Conservation (phyloP, 2,113 vertebrate species). For the Corythaixoides concolor region DNA sequence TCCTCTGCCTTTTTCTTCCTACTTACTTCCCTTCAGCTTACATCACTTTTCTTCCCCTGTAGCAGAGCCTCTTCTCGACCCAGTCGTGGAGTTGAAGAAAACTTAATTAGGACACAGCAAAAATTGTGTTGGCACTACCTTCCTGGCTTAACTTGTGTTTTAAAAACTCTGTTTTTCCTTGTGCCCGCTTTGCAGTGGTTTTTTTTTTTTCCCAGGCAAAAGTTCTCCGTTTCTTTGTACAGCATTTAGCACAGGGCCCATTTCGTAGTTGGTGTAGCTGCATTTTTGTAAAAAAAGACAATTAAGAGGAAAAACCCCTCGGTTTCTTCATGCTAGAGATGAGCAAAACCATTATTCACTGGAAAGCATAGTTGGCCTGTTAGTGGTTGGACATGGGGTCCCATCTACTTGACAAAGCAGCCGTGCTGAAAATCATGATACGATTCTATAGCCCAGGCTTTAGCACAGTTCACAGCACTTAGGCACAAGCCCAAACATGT, state of each 20-base stretch:
- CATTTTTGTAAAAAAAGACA: not conserved
- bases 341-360: not conserved
- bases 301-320: not conserved
- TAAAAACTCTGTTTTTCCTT: not conserved
- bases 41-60: not conserved
- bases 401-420: not conserved
- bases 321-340: not conserved
- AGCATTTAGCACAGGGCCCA: not conserved
- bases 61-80: not conserved
- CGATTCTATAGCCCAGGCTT: not conserved
- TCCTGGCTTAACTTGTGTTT: not conserved
- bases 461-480: not conserved
- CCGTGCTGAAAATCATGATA: not conserved
- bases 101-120: not conserved
- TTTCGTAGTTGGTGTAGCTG: not conserved
- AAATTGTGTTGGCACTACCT: not conserved
- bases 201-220: not conserved
- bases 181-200: not conserved
- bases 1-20: not conserved
- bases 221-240: not conserved
- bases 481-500: not conserved
- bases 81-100: not conserved
- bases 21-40: not conserved
- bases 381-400: not conserved
- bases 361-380: not conserved